These are phyloP conservation scores for Latrodectus geometricus DNA, from an alignment of 1,140 invertebrate genomes.

Conservation along the genomic window DNA sequence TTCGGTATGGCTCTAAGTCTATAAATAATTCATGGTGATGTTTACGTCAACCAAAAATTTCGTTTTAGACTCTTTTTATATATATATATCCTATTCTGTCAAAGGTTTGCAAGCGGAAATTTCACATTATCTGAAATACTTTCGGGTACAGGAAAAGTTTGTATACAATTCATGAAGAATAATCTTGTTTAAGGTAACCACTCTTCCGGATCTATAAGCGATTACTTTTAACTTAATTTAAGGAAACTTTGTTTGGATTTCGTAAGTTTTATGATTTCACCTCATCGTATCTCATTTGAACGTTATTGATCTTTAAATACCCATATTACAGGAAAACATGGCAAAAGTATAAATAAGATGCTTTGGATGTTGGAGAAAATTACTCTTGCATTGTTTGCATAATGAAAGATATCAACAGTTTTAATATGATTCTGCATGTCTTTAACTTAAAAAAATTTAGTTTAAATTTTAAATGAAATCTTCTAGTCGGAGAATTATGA, in stretches of 20 bases:
- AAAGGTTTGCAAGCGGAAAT: slow-evolving; percentile 57
- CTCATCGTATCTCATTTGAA: background rate
- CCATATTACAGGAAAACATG: no score
- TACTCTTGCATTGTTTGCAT: no score
- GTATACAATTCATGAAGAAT: slow-evolving; percentile 60
- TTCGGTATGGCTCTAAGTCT: slow-evolving; percentile 58
- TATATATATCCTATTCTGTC: slow-evolving; percentile 29
- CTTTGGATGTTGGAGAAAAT: no score
- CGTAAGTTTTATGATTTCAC: slow-evolving; percentile 19
- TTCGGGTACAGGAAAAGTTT: slow-evolving; percentile 36
- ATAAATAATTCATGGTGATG: slow-evolving; percentile 62
- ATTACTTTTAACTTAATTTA: slow-evolving; percentile 56
- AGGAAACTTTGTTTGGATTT: slow-evolving; percentile 51
- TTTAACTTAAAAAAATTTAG: no score
- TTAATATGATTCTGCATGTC: no score
- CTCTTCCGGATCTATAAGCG: slow-evolving; percentile 48
- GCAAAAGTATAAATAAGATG: no score
- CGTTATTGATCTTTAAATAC: background rate
- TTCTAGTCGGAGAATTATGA: no score
- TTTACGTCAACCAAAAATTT: slow-evolving; percentile 58
- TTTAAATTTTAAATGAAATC: no score
- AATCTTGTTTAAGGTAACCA: slow-evolving; percentile 58
- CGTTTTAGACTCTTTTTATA: slow-evolving; percentile 4
- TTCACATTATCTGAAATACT: slow-evolving; percentile 60
- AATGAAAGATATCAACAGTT: no score